These are phyloP conservation scores for Salarias fasciatus DNA, from an alignment of 2,797 vertebrate species.

Conservation along the genomic window DNA sequence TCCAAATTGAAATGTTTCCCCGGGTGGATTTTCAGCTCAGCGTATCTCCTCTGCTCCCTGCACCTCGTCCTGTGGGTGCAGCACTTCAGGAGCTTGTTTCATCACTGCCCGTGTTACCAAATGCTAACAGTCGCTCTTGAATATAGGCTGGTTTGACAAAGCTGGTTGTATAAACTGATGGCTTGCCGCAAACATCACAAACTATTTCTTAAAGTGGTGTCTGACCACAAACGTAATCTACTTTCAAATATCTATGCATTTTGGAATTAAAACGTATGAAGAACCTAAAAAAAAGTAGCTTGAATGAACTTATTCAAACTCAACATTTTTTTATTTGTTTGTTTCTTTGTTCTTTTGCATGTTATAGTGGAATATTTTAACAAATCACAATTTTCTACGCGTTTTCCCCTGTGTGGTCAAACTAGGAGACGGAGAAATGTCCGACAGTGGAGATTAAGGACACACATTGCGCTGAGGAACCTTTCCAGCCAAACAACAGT, in stretches of 20 bases:
- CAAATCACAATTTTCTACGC: background rate
- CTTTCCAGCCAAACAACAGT: constrained; percentile 7
- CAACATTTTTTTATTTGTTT: no score
- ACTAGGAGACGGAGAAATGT: constrained; percentile 17
- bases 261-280: background rate
- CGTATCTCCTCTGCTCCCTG: constrained; percentile 2
- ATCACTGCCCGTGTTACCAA: constrained; percentile 6
- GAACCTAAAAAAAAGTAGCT: background rate
- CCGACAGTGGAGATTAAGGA: constrained; percentile 13
- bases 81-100: background rate
- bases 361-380: no score
- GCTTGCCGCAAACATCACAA: background rate
- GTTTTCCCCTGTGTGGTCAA: no score
- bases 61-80: background rate
- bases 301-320: no score
- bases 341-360: no score
- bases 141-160: constrained; percentile 2
- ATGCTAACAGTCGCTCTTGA: background rate
- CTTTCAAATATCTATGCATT: background rate
- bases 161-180: background rate
- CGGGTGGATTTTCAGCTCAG: background rate
- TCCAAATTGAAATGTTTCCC: background rate
- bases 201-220: background rate
- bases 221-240: constrained; percentile 1
- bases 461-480: constrained; percentile 36